Evolutionary conservation across 2,797 vertebrate genomes (phyloP).

Genomic region (Micromesistius poutassou): DNA sequence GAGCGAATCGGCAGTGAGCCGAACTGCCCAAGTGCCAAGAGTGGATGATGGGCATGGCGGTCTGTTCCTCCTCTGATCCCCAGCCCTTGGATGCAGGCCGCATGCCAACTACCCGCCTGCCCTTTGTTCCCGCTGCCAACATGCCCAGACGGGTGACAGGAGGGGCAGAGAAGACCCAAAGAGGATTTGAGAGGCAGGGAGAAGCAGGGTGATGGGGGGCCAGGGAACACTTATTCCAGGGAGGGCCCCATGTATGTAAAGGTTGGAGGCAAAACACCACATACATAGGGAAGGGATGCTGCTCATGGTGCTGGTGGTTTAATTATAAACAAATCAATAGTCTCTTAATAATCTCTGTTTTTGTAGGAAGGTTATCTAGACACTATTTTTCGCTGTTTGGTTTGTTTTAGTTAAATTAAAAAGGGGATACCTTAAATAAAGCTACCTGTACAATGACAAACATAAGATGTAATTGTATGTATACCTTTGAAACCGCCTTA

Average conservation of each 20-base stretch:
- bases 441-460: background rate
- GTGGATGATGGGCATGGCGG: conserved; percentile 63
- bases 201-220: conserved; percentile 14
- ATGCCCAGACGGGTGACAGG: conserved; percentile 56
- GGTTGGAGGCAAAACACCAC: background rate
- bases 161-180: conserved; percentile 57
- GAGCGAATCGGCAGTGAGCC: conserved; percentile 71
- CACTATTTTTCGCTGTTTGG: background rate
- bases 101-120: conserved; percentile 60
- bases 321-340: background rate
- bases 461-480: background rate
- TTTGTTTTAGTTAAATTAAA: background rate
- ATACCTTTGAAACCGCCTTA: background rate
- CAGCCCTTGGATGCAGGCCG: conserved; percentile 48
- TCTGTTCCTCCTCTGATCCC: conserved; percentile 68
- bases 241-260: conserved; percentile 13
- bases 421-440: too few relatives aligned
- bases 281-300: background rate
- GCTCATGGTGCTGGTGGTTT: background rate
- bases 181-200: conserved; percentile 48
- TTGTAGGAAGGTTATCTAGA: background rate
- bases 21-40: conserved; percentile 55
- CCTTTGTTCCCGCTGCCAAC: conserved; percentile 72
- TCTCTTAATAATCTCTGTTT: background rate
- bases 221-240: conserved; percentile 30